Conservation (phyloP, 1,140 invertebrate genomes). For the Pseudomyrmex concolor region DNA sequence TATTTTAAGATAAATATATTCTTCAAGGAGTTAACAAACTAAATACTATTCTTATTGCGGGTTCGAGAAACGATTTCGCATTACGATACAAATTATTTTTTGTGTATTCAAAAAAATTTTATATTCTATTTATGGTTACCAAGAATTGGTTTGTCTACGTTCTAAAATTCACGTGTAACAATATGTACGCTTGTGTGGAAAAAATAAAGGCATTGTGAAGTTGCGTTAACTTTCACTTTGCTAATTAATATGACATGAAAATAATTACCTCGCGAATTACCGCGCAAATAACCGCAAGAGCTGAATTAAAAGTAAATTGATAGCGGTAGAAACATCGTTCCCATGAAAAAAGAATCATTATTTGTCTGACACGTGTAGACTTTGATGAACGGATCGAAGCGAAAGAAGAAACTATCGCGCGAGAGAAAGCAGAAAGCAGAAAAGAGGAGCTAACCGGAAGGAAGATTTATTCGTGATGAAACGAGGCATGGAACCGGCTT, state of each 20-base stretch:
- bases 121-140: no score
- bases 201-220: background rate
- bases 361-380: background rate
- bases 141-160: no score
- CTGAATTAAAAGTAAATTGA: slow-evolving; percentile 1
- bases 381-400: slow-evolving; percentile 20
- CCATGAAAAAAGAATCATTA: background rate
- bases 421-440: slow-evolving; percentile 37
- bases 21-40: no score
- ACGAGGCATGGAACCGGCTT: slow-evolving; percentile 70
- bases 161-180: background rate
- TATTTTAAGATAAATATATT: no score
- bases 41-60: no score
- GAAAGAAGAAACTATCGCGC: background rate
- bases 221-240: background rate
- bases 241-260: background rate
- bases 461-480: slow-evolving; percentile 63
- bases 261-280: background rate
- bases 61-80: no score
- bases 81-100: no score
- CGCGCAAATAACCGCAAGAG: background rate
- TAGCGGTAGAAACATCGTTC: background rate
- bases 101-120: no score
- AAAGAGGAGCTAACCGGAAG: slow-evolving; percentile 44
- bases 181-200: background rate